These are phyloP conservation scores for Thumatha senex DNA, from an alignment of 2,888 invertebrate genomes.

Conservation along the genomic window DNA sequence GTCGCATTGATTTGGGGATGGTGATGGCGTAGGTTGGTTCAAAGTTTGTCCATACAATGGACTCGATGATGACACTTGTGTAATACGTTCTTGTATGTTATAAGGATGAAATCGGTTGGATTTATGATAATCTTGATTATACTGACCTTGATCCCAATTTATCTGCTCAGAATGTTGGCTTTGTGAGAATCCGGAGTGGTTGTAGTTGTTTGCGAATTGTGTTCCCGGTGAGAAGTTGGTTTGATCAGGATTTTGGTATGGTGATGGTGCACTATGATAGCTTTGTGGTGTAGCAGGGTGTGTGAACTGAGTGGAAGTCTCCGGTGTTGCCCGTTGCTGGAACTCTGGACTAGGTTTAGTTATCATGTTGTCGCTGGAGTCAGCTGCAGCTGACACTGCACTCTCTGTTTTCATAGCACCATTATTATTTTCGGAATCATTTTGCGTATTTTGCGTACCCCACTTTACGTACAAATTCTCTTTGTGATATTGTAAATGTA, in stretches of 20 bases:
- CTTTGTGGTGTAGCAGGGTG: conserved; percentile 87
- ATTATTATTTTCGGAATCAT: conserved; percentile 87
- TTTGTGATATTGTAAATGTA: conserved; percentile 91
- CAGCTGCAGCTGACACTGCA: conserved; percentile 88
- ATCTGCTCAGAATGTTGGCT: conserved; percentile 78
- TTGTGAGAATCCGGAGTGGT: conserved; percentile 78
- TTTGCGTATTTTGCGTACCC: conserved; percentile 84
- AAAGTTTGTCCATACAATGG: conserved; percentile 83
- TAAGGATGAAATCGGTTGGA: conserved; percentile 78
- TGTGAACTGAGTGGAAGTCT: conserved; percentile 82
- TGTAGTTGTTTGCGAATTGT: conserved; percentile 76
- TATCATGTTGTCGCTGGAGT: conserved; percentile 88
- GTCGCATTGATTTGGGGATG: conserved; percentile 90
- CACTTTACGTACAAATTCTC: conserved; percentile 90
- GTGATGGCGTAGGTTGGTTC: conserved; percentile 87
- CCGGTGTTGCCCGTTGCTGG: conserved; percentile 83
- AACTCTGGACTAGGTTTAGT: conserved; percentile 85
- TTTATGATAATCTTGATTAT: conserved; percentile 74
- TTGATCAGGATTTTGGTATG: conserved; percentile 85
- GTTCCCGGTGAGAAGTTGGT: conserved; percentile 82
- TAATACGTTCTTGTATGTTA: conserved; percentile 79
- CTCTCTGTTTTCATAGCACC: conserved; percentile 84
- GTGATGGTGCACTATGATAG: conserved; percentile 86
- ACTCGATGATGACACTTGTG: conserved; percentile 80
- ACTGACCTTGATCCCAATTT: conserved; percentile 76